These are phyloP conservation scores for Elysia crispata DNA, from an alignment of 2,888 invertebrate species.

Conservation along the genomic window DNA sequence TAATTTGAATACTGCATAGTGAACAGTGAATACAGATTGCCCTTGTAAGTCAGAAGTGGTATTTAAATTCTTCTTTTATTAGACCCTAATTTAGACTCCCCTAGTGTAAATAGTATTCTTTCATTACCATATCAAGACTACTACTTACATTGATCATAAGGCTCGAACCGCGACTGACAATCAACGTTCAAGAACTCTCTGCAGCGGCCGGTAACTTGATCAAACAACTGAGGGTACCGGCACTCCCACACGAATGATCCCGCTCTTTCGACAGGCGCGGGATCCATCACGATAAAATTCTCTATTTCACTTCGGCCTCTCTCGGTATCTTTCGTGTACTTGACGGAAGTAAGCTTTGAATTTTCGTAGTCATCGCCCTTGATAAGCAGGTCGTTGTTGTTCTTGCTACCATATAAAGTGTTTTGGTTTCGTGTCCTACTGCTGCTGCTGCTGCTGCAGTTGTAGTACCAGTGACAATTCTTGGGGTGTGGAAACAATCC, in stretches of 20 bases:
- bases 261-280: constrained; percentile 35
- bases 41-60: too few relatives aligned
- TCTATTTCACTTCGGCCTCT: background rate
- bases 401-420: background rate
- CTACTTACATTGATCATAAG: constrained; percentile 61
- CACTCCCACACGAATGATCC: constrained; percentile 55
- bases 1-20: too few relatives aligned
- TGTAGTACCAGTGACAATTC: constrained; percentile 61
- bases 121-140: too few relatives aligned
- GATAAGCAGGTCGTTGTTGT: too few relatives aligned
- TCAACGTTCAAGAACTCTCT: constrained; percentile 57
- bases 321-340: background rate
- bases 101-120: too few relatives aligned
- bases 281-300: constrained; percentile 22
- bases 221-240: constrained; percentile 60
- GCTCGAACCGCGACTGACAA: constrained; percentile 56
- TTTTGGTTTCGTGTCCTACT: background rate
- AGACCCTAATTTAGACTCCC: too few relatives aligned
- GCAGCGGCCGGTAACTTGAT: constrained; percentile 49
- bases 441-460: constrained; percentile 51
- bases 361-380: too few relatives aligned
- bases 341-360: too few relatives aligned
- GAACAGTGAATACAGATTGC: too few relatives aligned
- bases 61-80: too few relatives aligned
- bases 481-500: constrained; percentile 51